phyloP scores from a whole-genome alignment of 2,888 invertebrate genomes.

The Diplazon laetatorius region DNA sequence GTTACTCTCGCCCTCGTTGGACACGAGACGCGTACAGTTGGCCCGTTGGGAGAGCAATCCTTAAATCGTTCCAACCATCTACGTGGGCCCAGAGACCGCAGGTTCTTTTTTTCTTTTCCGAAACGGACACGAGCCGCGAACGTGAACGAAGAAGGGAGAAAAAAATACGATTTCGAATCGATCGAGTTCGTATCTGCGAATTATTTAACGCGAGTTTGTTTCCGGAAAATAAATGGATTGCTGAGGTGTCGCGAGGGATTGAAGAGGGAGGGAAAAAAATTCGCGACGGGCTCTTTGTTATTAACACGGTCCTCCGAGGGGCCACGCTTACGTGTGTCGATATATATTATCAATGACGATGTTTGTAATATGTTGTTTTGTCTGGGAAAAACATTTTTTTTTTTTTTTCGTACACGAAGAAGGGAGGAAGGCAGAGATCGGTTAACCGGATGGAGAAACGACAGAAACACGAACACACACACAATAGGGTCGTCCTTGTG shows the following conservation, averaged over 20 bases:
- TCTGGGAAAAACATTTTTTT: too few relatives aligned
- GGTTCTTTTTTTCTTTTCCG: too few relatives aligned
- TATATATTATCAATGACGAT: slow-evolving; percentile 75
- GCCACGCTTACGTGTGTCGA: slow-evolving; percentile 80
- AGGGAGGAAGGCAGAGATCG: background rate
- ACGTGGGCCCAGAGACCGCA: slow-evolving; percentile 26
- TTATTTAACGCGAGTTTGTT: too few relatives aligned
- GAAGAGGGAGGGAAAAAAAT: slow-evolving; percentile 17
- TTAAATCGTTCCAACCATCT: slow-evolving; percentile 65
- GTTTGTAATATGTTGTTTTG: slow-evolving; percentile 64
- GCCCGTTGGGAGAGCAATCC: slow-evolving; percentile 81
- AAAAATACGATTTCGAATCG: slow-evolving; percentile 21
- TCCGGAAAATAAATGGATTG: slow-evolving; percentile 74
- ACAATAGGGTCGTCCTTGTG: too few relatives aligned
- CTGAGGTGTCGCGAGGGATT: slow-evolving; percentile 16
- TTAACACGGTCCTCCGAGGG: slow-evolving; percentile 65
- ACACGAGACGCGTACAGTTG: slow-evolving; percentile 82
- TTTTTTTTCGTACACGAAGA: slow-evolving; percentile 30
- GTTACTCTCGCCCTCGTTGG: slow-evolving; percentile 84
- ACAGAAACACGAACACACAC: too few relatives aligned
- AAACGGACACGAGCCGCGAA: slow-evolving; percentile 22
- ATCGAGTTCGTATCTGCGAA: slow-evolving; percentile 19
- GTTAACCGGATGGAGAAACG: slow-evolving; percentile 23
- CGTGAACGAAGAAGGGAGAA: slow-evolving; percentile 15
- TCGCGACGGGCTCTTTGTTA: slow-evolving; percentile 51